Evolutionary conservation across 2,113 vertebrate species (phyloP).

Genomic region (Setophaga coronata): DNA sequence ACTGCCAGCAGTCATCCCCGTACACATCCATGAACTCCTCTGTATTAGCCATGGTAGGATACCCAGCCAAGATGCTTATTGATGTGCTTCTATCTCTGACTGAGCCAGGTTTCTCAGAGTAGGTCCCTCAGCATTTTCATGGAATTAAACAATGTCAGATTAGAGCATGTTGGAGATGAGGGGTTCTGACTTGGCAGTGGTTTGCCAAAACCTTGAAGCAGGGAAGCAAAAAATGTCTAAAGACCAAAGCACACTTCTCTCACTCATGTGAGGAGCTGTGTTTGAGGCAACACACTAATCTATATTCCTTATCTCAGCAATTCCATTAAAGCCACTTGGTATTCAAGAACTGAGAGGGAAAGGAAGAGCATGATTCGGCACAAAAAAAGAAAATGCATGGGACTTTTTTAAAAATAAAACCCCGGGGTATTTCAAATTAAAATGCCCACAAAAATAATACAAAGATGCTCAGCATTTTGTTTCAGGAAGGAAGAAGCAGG

Average conservation of each 20-base stretch:
- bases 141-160: not conserved
- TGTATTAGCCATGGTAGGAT: not conserved
- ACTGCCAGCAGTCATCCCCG: rapidly evolving
- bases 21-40: not conserved
- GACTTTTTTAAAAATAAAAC: not conserved
- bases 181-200: not conserved
- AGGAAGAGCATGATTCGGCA: not conserved
- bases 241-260: not conserved
- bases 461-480: not conserved
- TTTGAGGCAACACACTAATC: not conserved
- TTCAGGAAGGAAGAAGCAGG: not conserved
- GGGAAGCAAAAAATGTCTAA: not conserved
- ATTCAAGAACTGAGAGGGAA: not conserved
- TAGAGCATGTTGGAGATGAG: not conserved
- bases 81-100: not conserved
- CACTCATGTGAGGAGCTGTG: not conserved
- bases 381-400: not conserved
- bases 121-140: not conserved
- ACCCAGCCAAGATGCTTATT: not conserved
- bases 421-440: not conserved
- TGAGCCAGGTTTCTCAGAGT: not conserved
- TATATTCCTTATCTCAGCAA: not conserved
- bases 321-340: not conserved
- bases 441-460: not conserved
- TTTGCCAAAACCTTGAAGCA: not conserved